phyloP scores from a whole-genome alignment of 2,888 invertebrate genomes.

The Poecilus cupreus region DNA sequence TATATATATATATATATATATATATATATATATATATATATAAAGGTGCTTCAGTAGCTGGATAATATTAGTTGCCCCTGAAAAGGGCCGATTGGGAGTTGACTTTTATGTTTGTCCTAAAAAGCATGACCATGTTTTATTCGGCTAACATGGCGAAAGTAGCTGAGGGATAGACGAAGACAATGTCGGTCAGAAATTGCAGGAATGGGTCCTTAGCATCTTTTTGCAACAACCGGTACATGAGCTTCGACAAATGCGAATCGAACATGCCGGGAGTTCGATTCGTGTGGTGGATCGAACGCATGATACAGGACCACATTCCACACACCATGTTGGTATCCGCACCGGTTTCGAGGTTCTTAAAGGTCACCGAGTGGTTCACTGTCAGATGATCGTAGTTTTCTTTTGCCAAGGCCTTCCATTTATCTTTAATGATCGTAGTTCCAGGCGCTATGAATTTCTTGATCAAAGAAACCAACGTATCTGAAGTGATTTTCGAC shows the following conservation, averaged over 20 bases:
- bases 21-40: no score
- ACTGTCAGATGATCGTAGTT: no score
- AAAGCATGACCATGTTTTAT: no score
- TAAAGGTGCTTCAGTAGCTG: neutral
- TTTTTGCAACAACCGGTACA: no score
- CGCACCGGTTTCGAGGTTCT: conserved; percentile 43
- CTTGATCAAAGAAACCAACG: no score
- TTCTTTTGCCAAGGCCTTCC: conserved; percentile 29
- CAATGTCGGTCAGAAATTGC: neutral
- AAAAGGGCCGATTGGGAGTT: neutral
- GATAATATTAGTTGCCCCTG: neutral
- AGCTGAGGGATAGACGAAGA: neutral
- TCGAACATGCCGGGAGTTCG: neutral
- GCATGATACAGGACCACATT: neutral
- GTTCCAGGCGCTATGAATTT: conserved; percentile 19
- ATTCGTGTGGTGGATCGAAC: neutral
- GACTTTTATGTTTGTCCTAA: no score
- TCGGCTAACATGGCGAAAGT: no score
- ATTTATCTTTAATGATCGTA: conserved; percentile 44
- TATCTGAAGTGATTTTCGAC: no score
- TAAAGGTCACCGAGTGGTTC: no score
- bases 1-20: no score
- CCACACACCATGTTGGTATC: conserved; percentile 20
- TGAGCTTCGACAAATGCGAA: no score
- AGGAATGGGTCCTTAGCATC: neutral